Percentiles rank a stretch among this genome's conserved stretches.
Conservation (phyloP, 2,888 invertebrate genomes). For the Aphrophora alni region DNA sequence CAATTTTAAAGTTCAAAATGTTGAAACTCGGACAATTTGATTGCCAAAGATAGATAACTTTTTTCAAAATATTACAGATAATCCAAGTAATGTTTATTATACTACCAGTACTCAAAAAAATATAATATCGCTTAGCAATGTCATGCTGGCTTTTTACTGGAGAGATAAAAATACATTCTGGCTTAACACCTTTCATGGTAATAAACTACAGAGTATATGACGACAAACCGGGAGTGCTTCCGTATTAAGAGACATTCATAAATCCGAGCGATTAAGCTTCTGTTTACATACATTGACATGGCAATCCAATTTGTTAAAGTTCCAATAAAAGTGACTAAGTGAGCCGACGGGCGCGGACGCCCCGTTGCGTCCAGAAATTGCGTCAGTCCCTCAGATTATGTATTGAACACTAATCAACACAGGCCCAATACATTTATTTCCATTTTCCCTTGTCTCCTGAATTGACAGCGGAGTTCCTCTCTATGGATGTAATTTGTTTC, state of each 20-base stretch:
- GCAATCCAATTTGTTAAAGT: constrained; percentile 9
- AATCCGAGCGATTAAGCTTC: not conserved
- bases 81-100: too few species aligned
- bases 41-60: too few species aligned
- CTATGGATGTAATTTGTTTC: constrained; percentile 34
- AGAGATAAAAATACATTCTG: not conserved
- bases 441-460: constrained; percentile 40
- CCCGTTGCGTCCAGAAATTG: constrained; percentile 30
- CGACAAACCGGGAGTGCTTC: not conserved
- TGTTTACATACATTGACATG: not conserved
- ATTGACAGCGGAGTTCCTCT: constrained; percentile 32
- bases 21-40: too few species aligned
- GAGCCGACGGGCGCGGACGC: constrained; percentile 18
- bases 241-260: not conserved
- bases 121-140: too few species aligned
- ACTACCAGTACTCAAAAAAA: too few species aligned
- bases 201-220: not conserved
- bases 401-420: constrained; percentile 26
- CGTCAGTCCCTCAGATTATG: constrained; percentile 28
- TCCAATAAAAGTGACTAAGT: constrained; percentile 15
- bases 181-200: not conserved
- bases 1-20: too few species aligned
- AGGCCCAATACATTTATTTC: constrained; percentile 37
- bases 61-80: too few species aligned
- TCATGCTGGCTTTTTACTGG: not conserved